phyloP scores from a whole-genome alignment of 2,888 invertebrate genomes.

The Epinotia nisella region DNA sequence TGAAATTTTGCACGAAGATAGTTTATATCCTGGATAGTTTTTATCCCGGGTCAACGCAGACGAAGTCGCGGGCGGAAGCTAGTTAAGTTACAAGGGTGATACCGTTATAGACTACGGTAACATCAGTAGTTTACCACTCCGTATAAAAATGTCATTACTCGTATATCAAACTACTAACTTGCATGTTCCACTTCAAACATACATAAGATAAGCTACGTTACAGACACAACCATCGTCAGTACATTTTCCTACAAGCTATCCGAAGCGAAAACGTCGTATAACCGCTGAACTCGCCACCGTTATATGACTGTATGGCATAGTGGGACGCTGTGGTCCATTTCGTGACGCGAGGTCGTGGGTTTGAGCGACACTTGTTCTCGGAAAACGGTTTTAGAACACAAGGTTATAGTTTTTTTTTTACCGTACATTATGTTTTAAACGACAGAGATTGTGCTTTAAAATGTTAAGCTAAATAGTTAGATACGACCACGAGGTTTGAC shows the following conservation, averaged over 20 bases:
- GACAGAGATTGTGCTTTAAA: not conserved
- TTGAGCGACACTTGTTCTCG: slow-evolving; percentile 23
- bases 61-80: no score
- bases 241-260: not conserved
- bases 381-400: slow-evolving; percentile 23
- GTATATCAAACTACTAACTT: not conserved
- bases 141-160: no score
- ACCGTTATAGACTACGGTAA: no score
- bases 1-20: no score
- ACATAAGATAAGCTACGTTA: not conserved
- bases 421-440: slow-evolving; percentile 16
- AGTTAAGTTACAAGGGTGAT: no score
- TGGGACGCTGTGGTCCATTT: slow-evolving; percentile 7
- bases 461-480: not conserved
- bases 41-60: no score
- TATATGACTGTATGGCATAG: not conserved
- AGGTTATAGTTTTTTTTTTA: slow-evolving; percentile 26
- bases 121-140: no score
- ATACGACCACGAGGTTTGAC: no score
- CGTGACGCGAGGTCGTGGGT: slow-evolving; percentile 30
- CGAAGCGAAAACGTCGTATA: slow-evolving; percentile 1
- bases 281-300: not conserved
- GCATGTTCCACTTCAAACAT: not conserved
- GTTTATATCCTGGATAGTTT: no score
- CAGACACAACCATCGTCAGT: slow-evolving; percentile 6